A percentile compares a stretch with the other conserved stretches of the same genome.
Evolutionary conservation across 2,888 invertebrate genomes (phyloP).

Genomic region (Actias luna): DNA sequence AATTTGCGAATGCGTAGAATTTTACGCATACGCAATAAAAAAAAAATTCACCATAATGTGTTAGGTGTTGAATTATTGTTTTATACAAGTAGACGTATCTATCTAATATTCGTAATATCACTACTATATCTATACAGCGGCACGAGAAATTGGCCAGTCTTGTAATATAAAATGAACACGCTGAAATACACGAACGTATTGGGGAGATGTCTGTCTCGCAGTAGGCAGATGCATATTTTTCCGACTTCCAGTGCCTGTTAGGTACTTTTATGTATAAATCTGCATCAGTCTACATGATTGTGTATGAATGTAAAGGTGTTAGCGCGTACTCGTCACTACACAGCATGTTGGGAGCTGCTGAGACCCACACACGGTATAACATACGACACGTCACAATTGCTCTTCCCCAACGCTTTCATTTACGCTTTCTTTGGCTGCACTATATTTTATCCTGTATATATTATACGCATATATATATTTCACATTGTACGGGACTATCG

Average conservation of each 20-base stretch:
- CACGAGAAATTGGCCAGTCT: not conserved
- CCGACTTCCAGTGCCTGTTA: not conserved
- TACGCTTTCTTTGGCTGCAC: slow-evolving; percentile 59
- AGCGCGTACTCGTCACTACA: slow-evolving; percentile 41
- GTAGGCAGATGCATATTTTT: slow-evolving; percentile 43
- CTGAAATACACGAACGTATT: slow-evolving; percentile 33
- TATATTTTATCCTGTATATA: slow-evolving; percentile 53
- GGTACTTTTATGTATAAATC: not conserved
- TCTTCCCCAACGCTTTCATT: slow-evolving; percentile 54
- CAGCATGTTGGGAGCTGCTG: slow-evolving; percentile 44
- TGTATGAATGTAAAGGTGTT: slow-evolving; percentile 41
- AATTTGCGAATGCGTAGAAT: too few species aligned
- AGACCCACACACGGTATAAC: slow-evolving; percentile 33
- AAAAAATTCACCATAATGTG: not conserved
- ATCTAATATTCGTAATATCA: not conserved
- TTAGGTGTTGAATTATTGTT: not conserved
- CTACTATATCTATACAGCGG: not conserved
- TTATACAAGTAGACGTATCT: not conserved
- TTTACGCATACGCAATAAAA: not conserved
- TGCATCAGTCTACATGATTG: slow-evolving; percentile 26
- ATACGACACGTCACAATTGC: slow-evolving; percentile 47
- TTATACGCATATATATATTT: slow-evolving; percentile 32
- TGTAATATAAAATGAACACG: not conserved
- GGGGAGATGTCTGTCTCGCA: slow-evolving; percentile 41
- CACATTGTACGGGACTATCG: slow-evolving; percentile 24